These are phyloP conservation scores for Pectinophora gossypiella DNA, from an alignment of 1,140 invertebrate species.

Conservation along the genomic window DNA sequence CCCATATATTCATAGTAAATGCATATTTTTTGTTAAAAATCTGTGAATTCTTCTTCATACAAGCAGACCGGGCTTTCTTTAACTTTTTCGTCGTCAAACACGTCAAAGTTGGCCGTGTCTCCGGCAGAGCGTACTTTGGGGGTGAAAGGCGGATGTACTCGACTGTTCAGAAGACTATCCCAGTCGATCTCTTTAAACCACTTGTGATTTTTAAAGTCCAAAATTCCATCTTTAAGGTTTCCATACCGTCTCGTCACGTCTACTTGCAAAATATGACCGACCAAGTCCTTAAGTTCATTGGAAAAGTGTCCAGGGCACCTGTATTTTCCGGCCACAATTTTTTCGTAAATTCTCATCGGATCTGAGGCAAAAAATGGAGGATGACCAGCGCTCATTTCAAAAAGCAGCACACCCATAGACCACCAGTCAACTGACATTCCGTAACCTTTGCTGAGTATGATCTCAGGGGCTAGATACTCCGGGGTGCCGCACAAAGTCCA, in stretches of 20 bases:
- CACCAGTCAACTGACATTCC: constrained; percentile 98
- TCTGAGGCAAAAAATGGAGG: constrained; percentile 90
- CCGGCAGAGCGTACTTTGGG: constrained; percentile 82
- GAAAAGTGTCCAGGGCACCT: constrained; percentile 81
- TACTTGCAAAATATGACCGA: constrained; percentile 87
- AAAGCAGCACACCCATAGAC: constrained; percentile 92
- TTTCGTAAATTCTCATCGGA: constrained; percentile 94
- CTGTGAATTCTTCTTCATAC: constrained; percentile 64
- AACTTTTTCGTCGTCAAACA: constrained; percentile 70
- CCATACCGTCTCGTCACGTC: constrained; percentile 93
- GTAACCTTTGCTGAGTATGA: constrained; percentile 96
- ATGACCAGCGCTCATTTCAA: constrained; percentile 88
- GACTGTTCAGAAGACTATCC: constrained; percentile 89
- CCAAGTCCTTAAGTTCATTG: constrained; percentile 87
- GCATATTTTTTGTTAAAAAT: too few species aligned
- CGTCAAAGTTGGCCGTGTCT: constrained; percentile 90
- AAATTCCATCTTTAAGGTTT: constrained; percentile 87
- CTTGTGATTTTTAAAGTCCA: constrained; percentile 80
- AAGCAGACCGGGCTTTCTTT: constrained; percentile 59
- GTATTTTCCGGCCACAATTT: constrained; percentile 86
- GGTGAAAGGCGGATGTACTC: constrained; percentile 84
- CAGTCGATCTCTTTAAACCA: constrained; percentile 89
- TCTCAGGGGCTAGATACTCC: constrained; percentile 96
- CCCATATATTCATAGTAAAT: too few species aligned
- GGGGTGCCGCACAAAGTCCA: constrained; percentile 98